Evolutionary conservation across 2,113 vertebrate species (phyloP).

Genomic region (Opisthocomus hoazin): DNA sequence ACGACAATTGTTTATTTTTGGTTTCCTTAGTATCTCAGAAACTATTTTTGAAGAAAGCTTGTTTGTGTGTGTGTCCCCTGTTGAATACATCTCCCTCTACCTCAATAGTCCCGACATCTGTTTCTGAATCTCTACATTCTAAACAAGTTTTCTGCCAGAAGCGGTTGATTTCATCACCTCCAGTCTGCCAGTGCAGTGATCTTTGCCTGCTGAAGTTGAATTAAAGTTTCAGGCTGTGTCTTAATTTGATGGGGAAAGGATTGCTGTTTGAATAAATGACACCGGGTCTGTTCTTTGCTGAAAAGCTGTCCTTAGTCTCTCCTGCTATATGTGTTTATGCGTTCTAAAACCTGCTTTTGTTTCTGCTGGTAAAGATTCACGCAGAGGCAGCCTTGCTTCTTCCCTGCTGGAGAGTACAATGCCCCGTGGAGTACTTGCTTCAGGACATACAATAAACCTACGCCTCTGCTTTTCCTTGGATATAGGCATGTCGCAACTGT

Average conservation of each 20-base stretch:
- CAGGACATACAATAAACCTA: not conserved
- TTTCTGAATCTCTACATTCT: not conserved
- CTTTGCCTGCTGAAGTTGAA: not conserved
- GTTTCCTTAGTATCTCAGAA: not conserved
- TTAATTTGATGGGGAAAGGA: not conserved
- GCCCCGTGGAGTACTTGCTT: not conserved
- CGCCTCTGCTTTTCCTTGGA: not conserved
- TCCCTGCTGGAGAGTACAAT: not conserved
- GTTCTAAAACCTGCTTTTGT: not conserved
- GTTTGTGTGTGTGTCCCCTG: not conserved
- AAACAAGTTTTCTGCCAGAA: not conserved
- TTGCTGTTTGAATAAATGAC: not conserved
- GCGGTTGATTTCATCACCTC: not conserved
- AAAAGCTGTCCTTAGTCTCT: not conserved
- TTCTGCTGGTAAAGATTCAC: not conserved
- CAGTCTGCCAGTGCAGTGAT: not conserved
- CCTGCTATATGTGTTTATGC: accelerated
- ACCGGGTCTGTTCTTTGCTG: not conserved
- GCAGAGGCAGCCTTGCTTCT: not conserved
- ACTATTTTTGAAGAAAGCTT: not conserved
- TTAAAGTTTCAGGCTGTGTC: not conserved
- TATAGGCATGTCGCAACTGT: not conserved
- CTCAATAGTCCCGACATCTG: not conserved
- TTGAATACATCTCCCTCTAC: not conserved
- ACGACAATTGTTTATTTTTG: not conserved